These are phyloP conservation scores for Agelastica alni DNA, from an alignment of 2,888 invertebrate genomes.

Conservation along the genomic window DNA sequence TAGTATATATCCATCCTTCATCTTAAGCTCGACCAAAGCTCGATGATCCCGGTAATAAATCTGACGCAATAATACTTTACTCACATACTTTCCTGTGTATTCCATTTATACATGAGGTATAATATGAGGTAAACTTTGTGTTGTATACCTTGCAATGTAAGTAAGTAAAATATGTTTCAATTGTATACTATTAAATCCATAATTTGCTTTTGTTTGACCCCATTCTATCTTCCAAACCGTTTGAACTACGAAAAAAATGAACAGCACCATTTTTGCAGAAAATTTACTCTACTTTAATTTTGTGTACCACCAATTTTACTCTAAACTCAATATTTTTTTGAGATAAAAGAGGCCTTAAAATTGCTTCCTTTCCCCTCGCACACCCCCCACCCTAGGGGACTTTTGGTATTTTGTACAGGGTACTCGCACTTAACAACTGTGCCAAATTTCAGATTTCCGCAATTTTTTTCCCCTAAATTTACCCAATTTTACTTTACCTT, in stretches of 20 bases:
- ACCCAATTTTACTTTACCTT: too few species aligned
- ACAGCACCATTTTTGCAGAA: neutral
- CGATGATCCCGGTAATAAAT: neutral
- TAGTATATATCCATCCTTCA: neutral
- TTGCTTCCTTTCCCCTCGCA: neutral
- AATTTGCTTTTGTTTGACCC: neutral
- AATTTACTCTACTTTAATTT: neutral
- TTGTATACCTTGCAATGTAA: neutral
- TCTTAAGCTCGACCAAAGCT: neutral
- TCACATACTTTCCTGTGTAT: neutral
- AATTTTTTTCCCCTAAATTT: too few species aligned
- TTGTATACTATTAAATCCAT: neutral
- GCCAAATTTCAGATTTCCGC: too few species aligned
- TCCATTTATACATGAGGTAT: neutral
- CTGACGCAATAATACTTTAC: neutral
- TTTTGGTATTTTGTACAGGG: neutral
- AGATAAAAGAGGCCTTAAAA: too few species aligned
- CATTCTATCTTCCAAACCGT: neutral
- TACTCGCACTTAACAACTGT: too few species aligned
- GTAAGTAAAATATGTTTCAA: neutral
- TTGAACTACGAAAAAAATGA: neutral
- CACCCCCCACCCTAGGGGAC: neutral
- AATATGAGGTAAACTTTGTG: neutral
- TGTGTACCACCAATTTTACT: too few species aligned
- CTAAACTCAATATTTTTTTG: too few species aligned